These are phyloP conservation scores for Lomographa bimaculata DNA, from an alignment of 2,888 invertebrate genomes.

Conservation along the genomic window DNA sequence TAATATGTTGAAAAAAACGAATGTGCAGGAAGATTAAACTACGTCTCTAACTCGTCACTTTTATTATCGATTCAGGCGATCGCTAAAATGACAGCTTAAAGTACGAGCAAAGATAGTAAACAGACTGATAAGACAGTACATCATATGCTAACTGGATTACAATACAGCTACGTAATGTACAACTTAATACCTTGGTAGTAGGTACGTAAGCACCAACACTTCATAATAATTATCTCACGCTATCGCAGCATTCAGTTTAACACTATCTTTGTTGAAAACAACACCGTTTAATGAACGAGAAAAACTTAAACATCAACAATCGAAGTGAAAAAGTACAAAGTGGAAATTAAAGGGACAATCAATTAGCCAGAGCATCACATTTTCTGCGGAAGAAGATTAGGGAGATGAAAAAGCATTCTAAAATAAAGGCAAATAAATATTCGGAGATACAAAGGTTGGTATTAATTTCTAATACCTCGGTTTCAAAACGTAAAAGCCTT, in stretches of 20 bases:
- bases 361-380: conserved; percentile 47
- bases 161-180: conserved; percentile 36
- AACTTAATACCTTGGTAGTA: too few species aligned
- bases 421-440: conserved; percentile 52
- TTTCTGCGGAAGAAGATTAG: conserved; percentile 20
- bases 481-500: too few species aligned
- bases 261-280: conserved; percentile 25
- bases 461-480: neutral
- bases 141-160: conserved; percentile 56
- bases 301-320: conserved; percentile 2
- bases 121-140: too few species aligned
- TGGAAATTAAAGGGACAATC: too few species aligned
- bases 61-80: conserved; percentile 9
- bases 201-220: conserved; percentile 7
- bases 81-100: conserved; percentile 40
- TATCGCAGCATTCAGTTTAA: conserved; percentile 44
- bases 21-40: too few species aligned
- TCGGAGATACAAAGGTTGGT: conserved; percentile 54
- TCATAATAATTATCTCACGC: conserved; percentile 41
- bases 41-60: conserved; percentile 7
- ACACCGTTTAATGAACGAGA: neutral
- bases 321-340: neutral
- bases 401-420: conserved; percentile 67
- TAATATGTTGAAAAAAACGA: too few species aligned
- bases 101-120: too few species aligned